Conservation (phyloP, 1,140 invertebrate genomes). For the Ostrea edulis region DNA sequence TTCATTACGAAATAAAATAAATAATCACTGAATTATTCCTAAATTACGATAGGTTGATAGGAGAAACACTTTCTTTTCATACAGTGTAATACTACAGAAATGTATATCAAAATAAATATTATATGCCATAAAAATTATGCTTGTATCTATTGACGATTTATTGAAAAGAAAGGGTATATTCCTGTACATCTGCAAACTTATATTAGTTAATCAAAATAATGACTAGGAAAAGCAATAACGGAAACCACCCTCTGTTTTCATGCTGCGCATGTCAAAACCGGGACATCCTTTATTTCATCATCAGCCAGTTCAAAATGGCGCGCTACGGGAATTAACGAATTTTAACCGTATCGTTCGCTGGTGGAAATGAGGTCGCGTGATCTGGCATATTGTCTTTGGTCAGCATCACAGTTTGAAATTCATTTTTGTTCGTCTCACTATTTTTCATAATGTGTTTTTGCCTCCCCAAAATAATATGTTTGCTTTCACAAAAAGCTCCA, state of each 20-base stretch:
- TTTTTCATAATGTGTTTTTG: constrained; percentile 31
- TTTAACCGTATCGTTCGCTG: constrained; percentile 19
- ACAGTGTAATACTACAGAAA: not conserved
- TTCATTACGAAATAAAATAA: not conserved
- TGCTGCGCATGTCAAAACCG: constrained; percentile 37
- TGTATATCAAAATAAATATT: no score
- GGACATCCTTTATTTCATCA: constrained; percentile 38
- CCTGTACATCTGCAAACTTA: constrained; percentile 21
- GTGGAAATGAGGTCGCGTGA: constrained; percentile 31
- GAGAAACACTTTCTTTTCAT: no score
- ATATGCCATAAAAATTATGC: not conserved
- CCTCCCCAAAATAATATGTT: not conserved
- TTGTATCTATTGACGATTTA: not conserved
- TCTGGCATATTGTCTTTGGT: constrained; percentile 38
- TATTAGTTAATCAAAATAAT: constrained; percentile 38
- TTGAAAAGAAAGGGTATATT: not conserved
- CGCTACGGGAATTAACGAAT: constrained; percentile 36
- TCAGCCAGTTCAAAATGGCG: constrained; percentile 31
- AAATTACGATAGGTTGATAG: not conserved
- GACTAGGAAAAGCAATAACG: constrained; percentile 32
- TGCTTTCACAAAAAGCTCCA: constrained; percentile 13
- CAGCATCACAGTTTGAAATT: constrained; percentile 31
- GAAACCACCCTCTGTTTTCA: constrained; percentile 21
- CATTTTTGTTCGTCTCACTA: constrained; percentile 32
- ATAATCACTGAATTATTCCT: not conserved